phyloP scores from a whole-genome alignment of 2,888 invertebrate species.

The Anorthoa munda region DNA sequence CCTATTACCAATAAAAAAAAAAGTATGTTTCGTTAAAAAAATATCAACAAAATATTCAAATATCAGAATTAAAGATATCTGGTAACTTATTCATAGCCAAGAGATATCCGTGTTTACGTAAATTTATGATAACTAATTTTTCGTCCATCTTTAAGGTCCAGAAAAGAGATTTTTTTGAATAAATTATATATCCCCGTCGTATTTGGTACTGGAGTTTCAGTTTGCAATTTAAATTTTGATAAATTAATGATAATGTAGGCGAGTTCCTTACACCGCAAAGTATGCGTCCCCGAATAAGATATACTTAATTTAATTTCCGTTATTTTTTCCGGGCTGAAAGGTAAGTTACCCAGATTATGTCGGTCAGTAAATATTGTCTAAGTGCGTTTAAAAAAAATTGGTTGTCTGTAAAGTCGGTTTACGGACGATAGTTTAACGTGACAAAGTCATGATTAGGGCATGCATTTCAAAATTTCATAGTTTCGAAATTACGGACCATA shows the following conservation, averaged over 20 bases:
- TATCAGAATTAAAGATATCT: constrained; percentile 45
- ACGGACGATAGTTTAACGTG: too few species aligned
- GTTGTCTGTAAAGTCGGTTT: too few species aligned
- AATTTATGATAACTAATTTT: constrained; percentile 77
- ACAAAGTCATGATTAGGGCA: too few species aligned
- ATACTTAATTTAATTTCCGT: constrained; percentile 11
- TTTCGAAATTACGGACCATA: too few species aligned
- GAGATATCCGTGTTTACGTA: constrained; percentile 69
- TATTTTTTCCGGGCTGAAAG: not conserved
- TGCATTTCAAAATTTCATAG: too few species aligned
- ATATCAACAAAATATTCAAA: constrained; percentile 38
- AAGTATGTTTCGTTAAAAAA: not conserved
- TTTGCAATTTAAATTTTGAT: constrained; percentile 65
- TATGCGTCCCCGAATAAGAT: constrained; percentile 15
- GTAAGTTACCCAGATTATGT: constrained; percentile 4
- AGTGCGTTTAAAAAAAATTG: too few species aligned
- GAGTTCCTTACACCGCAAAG: constrained; percentile 39
- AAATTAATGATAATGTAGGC: constrained; percentile 60
- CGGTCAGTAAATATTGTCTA: not conserved
- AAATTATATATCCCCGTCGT: constrained; percentile 61
- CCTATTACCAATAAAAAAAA: too few species aligned
- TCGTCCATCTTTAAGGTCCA: constrained; percentile 63
- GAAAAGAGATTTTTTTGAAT: constrained; percentile 60
- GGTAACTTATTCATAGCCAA: constrained; percentile 70
- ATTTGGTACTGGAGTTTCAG: constrained; percentile 35